Percentiles rank a stretch among this genome's conserved stretches.
These are phyloP conservation scores for Lasioglossum baleicum DNA, from an alignment of 1,140 invertebrate species.

Conservation along the genomic window DNA sequence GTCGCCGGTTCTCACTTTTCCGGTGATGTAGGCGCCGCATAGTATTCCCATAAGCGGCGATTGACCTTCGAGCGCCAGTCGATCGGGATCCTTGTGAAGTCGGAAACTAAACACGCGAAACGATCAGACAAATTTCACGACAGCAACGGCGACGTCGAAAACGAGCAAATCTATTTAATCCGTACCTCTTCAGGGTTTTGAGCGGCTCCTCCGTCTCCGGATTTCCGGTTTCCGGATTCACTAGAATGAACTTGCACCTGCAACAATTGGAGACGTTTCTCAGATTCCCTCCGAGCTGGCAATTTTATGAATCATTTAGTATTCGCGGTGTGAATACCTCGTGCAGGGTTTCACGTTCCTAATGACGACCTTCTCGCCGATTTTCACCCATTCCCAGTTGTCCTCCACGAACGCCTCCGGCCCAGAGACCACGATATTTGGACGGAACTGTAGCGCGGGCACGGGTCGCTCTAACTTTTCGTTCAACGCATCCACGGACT, in stretches of 20 bases:
- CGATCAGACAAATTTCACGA: neutral
- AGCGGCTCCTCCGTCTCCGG: constrained; percentile 63
- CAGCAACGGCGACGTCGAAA: no score
- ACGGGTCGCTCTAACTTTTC: constrained; percentile 66
- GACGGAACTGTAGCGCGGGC: constrained; percentile 75
- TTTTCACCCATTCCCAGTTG: constrained; percentile 79
- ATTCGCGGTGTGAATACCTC: constrained; percentile 59
- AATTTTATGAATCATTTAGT: neutral
- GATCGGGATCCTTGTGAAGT: constrained; percentile 52
- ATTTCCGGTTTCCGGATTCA: constrained; percentile 66
- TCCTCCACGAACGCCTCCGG: constrained; percentile 77
- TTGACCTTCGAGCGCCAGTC: constrained; percentile 62
- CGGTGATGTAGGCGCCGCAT: constrained; percentile 69
- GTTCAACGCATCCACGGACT: constrained; percentile 76
- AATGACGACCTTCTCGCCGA: constrained; percentile 72
- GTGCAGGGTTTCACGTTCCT: constrained; percentile 75
- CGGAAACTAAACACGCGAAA: constrained; percentile 62
- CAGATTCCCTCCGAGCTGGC: neutral
- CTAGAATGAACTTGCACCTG: constrained; percentile 66
- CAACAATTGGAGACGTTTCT: constrained; percentile 8
- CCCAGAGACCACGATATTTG: constrained; percentile 79
- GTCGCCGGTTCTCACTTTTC: constrained; percentile 69
- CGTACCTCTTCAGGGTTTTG: constrained; percentile 64
- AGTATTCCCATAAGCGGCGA: constrained; percentile 70
- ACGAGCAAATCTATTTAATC: neutral